Evolutionary conservation across 1,140 invertebrate genomes (phyloP).

Genomic region (Dendrolimus kikuchii): DNA sequence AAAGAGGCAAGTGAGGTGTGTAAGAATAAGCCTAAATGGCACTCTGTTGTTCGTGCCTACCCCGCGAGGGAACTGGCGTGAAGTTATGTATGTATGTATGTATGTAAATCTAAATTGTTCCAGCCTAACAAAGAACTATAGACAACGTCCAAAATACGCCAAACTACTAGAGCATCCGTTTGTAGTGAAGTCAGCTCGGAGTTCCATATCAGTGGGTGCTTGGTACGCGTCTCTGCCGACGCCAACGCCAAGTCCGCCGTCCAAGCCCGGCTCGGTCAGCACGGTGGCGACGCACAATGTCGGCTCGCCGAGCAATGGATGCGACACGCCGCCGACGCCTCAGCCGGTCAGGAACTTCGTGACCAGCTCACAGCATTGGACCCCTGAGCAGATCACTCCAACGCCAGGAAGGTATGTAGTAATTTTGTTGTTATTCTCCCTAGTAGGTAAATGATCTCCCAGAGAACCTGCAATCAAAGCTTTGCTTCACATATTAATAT

Average conservation of each 20-base stretch:
- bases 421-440: not conserved
- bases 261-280: conserved; percentile 9
- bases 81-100: no score
- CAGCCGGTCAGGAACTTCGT: conserved; percentile 51
- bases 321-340: conserved; percentile 40
- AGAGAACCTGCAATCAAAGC: no score
- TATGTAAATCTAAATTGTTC: conserved; percentile 32
- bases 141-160: conserved; percentile 94
- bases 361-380: conserved; percentile 49
- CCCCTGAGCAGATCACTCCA: conserved; percentile 50
- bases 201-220: conserved; percentile 82
- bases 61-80: no score
- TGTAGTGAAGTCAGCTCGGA: conserved; percentile 84
- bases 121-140: conserved; percentile 95
- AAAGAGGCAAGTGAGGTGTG: no score
- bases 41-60: no score
- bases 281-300: conserved; percentile 9
- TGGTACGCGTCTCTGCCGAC: conserved; percentile 78
- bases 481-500: no score
- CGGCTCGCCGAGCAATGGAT: conserved; percentile 22
- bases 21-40: no score
- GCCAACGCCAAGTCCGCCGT: conserved; percentile 13
- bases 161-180: conserved; percentile 93
- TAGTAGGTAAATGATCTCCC: no score
- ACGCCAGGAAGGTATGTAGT: conserved; percentile 39